Conservation (phyloP, 2,113 vertebrate genomes). For the Calidris pugnax region DNA sequence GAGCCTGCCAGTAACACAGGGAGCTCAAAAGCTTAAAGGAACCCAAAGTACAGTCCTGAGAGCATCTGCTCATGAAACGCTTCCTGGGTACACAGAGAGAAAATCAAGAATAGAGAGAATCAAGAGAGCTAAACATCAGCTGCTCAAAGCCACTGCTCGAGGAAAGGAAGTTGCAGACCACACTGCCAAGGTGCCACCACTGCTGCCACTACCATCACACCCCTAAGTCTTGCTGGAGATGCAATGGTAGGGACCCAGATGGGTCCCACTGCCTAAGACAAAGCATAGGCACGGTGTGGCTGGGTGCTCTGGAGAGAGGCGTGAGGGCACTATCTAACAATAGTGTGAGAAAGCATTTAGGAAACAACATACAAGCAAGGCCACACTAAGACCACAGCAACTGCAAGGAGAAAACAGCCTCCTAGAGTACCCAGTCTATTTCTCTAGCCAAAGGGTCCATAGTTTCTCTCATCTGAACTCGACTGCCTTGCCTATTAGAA, state of each 20-base stretch:
- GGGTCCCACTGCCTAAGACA: not conserved
- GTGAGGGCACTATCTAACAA: not conserved
- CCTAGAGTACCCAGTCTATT: not conserved
- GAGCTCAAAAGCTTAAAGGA: not conserved
- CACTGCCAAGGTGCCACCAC: not conserved
- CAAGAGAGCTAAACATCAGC: not conserved
- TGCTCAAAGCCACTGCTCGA: not conserved
- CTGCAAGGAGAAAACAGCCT: slow-evolving; percentile 13
- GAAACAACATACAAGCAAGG: not conserved
- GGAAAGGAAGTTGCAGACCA: not conserved
- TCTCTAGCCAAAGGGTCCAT: not conserved
- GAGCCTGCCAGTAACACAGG: not conserved
- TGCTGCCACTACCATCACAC: not conserved
- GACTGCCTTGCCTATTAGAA: not conserved
- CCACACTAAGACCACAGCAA: not conserved
- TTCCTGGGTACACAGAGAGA: not conserved
- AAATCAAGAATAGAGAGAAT: not conserved
- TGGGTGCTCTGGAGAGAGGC: not conserved
- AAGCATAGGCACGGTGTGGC: accelerated
- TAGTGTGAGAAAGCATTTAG: not conserved
- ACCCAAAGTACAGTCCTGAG: not conserved
- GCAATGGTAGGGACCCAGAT: not conserved
- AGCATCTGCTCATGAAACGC: not conserved
- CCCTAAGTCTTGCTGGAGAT: not conserved
- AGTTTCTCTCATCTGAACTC: not conserved